Percentiles rank a stretch among this genome's conserved stretches.
Conservation (phyloP, 2,113 vertebrate genomes). For the Camelus dromedarius region DNA sequence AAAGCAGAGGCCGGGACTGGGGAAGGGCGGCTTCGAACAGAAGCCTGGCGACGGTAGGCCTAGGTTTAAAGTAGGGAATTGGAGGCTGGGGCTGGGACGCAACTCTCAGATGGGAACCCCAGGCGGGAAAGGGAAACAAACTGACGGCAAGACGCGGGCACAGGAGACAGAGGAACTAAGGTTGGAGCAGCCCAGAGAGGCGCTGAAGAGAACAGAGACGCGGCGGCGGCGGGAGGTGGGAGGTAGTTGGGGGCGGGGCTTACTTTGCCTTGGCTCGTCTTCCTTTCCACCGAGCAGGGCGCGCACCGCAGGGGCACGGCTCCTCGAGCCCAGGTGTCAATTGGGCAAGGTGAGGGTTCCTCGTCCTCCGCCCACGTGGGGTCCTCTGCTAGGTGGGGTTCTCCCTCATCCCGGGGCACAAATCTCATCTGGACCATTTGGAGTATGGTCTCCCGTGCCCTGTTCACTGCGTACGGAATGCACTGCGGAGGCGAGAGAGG, state of each 20-base stretch:
- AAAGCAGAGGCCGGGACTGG: neutral
- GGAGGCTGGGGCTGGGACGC: neutral
- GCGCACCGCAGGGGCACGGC: conserved; percentile 76
- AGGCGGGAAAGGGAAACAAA: neutral
- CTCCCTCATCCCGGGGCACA: conserved; percentile 87
- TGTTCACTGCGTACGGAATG: conserved; percentile 85
- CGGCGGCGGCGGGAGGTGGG: fast-evolving
- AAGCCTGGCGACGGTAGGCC: neutral
- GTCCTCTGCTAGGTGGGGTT: conserved; percentile 76
- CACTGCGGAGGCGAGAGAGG: conserved; percentile 80
- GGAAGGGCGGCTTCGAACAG: conserved; percentile 14
- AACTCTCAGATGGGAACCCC: neutral
- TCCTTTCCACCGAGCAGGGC: neutral
- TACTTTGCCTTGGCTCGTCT: conserved; percentile 75
- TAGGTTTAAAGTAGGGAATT: neutral
- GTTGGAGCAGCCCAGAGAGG: neutral
- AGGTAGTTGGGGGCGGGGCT: neutral
- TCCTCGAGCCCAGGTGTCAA: conserved; percentile 89
- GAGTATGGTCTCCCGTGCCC: conserved; percentile 86
- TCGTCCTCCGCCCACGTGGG: conserved; percentile 86
- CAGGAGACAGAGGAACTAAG: neutral
- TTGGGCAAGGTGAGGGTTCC: conserved; percentile 83
- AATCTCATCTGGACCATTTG: conserved; percentile 86
- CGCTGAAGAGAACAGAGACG: neutral
- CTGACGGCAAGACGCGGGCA: fast-evolving